Evolutionary conservation across 2,113 vertebrate species (phyloP).

Genomic region (Heliornis fulica): DNA sequence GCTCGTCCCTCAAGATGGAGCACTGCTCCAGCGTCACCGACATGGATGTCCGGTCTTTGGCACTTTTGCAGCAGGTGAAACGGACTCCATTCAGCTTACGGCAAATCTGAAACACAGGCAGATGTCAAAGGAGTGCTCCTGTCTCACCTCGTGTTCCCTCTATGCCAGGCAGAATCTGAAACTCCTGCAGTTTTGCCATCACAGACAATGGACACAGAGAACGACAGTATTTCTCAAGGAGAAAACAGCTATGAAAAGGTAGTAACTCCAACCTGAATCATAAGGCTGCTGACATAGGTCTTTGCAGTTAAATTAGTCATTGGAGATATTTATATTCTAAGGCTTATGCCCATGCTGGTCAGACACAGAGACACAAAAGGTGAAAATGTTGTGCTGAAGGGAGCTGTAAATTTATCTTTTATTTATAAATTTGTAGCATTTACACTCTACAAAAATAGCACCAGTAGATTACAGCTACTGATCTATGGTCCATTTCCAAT

Average conservation of each 20-base stretch:
- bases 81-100: conserved; percentile 94
- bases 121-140: accelerated
- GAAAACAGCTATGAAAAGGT: not conserved
- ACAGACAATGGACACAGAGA: not conserved
- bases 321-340: not conserved
- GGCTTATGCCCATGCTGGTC: not conserved
- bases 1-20: conserved; percentile 90
- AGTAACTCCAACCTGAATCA: not conserved
- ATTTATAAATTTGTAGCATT: not conserved
- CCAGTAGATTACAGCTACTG: not conserved
- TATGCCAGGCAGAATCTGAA: not conserved
- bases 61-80: conserved; percentile 99
- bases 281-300: not conserved
- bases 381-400: not conserved
- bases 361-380: not conserved
- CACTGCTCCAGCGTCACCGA: conserved; percentile 97
- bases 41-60: conserved; percentile 99
- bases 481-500: not conserved
- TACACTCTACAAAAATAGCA: not conserved
- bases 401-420: not conserved
- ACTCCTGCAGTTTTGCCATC: not conserved
- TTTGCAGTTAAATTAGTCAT: not conserved
- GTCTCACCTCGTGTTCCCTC: not conserved
- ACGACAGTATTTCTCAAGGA: not conserved
- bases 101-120: conserved; percentile 82